phyloP scores from a whole-genome alignment of 2,113 vertebrate species.

The Pseudolaguvia tuberculata region DNA sequence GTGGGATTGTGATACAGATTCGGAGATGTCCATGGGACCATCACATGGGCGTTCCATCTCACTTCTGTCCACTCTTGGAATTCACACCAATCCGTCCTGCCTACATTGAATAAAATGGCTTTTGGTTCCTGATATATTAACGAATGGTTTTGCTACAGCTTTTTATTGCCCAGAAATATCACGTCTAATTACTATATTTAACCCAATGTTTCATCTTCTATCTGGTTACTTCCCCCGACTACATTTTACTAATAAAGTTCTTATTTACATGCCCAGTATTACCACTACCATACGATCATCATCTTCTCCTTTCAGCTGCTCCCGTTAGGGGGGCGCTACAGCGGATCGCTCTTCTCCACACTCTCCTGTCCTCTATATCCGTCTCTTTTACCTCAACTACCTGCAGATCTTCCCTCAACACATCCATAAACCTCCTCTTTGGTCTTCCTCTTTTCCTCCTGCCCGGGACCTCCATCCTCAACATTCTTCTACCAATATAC shows the following conservation, averaged over 20 bases:
- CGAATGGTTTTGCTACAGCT: background rate
- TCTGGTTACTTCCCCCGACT: background rate
- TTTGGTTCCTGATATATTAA: background rate
- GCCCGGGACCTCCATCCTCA: too few relatives aligned
- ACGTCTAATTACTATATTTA: background rate
- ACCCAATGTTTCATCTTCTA: background rate
- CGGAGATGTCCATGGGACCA: background rate
- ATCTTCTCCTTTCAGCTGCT: too few relatives aligned
- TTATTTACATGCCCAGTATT: background rate
- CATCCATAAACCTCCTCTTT: too few relatives aligned
- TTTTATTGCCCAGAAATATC: background rate
- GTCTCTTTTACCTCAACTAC: too few relatives aligned
- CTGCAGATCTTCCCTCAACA: too few relatives aligned
- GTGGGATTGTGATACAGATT: background rate
- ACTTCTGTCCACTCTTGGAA: background rate
- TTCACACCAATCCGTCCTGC: background rate
- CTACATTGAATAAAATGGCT: background rate
- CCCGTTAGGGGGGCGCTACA: too few relatives aligned
- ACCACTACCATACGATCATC: background rate
- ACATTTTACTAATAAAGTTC: background rate
- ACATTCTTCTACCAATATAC: too few relatives aligned
- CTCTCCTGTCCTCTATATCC: too few relatives aligned
- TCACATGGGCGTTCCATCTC: background rate
- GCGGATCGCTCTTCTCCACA: too few relatives aligned
- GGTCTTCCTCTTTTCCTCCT: too few relatives aligned